Evolutionary conservation across 2,113 vertebrate genomes (phyloP).

Genomic region (Halcyon malimbica): DNA sequence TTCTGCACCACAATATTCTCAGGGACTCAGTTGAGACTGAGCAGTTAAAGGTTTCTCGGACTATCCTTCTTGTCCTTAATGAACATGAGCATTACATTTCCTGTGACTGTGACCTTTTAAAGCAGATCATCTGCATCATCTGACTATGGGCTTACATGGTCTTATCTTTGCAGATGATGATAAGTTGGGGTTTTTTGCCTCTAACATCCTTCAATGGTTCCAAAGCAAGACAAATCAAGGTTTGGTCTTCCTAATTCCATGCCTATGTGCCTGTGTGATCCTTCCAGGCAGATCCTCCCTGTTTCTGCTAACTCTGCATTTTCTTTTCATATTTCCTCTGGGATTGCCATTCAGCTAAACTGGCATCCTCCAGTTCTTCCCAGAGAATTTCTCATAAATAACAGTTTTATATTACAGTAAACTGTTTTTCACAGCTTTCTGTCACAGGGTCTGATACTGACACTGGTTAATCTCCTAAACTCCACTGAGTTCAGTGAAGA

Average conservation of each 20-base stretch:
- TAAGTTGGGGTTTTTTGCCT: not conserved
- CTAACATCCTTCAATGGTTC: not conserved
- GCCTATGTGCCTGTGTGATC: not conserved
- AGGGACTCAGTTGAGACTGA: not conserved
- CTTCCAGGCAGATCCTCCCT: not conserved
- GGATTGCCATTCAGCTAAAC: not conserved
- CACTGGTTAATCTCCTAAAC: not conserved
- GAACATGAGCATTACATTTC: not conserved
- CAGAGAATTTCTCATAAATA: not conserved
- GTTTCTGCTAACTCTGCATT: not conserved
- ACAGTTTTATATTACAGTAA: slow-evolving; percentile 1
- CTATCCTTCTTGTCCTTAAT: not conserved
- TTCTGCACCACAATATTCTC: not conserved
- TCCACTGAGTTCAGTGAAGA: not conserved
- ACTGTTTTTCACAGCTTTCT: slow-evolving; percentile 19
- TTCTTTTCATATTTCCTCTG: not conserved
- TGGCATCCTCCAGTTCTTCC: not conserved
- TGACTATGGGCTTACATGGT: not conserved
- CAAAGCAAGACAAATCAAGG: not conserved
- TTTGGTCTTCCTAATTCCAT: not conserved
- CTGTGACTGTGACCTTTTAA: not conserved
- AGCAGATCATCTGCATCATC: not conserved
- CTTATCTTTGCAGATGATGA: not conserved
- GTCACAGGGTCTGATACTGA: not conserved
- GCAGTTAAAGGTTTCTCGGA: not conserved